These are phyloP conservation scores for Periophthalmus magnuspinnatus DNA, from an alignment of 2,797 vertebrate species.

Conservation along the genomic window DNA sequence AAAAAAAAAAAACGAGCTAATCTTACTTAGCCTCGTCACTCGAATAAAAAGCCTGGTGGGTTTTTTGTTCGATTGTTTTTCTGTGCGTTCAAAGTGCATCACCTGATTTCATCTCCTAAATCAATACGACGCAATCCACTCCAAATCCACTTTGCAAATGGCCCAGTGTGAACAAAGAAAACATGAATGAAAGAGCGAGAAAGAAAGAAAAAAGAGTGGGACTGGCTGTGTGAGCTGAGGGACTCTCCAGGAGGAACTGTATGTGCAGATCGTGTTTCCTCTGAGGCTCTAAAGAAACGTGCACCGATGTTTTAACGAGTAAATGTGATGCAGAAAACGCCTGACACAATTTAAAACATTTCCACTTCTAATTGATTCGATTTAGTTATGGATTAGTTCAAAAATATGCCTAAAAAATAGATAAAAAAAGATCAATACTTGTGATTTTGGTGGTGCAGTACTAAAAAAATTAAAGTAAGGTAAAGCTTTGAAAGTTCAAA, in stretches of 20 bases:
- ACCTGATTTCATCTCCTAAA: slow-evolving; percentile 43
- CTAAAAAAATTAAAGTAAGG: no score
- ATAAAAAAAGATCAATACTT: no score
- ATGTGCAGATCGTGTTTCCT: slow-evolving; percentile 12
- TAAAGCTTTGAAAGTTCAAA: no score
- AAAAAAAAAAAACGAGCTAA: not conserved
- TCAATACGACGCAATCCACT: slow-evolving; percentile 45
- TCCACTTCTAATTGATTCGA: no score
- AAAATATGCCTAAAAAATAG: no score
- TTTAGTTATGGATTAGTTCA: no score
- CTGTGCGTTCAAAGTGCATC: slow-evolving; percentile 11
- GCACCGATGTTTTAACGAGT: not conserved
- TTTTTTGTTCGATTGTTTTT: slow-evolving; percentile 2
- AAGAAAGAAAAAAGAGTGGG: slow-evolving; percentile 22
- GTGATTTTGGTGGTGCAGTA: no score
- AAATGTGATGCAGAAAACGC: not conserved
- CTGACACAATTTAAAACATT: no score
- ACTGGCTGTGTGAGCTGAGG: slow-evolving; percentile 11
- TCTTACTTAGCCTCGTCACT: not conserved
- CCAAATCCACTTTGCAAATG: slow-evolving; percentile 43
- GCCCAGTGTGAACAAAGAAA: slow-evolving; percentile 33
- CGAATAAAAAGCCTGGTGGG: slow-evolving; percentile 8
- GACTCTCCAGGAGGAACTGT: slow-evolving; percentile 22
- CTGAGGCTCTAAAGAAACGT: not conserved
- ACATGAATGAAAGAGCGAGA: slow-evolving; percentile 7